These are phyloP conservation scores for Sylvietta virens DNA, from an alignment of 2,113 vertebrate species.

Conservation along the genomic window DNA sequence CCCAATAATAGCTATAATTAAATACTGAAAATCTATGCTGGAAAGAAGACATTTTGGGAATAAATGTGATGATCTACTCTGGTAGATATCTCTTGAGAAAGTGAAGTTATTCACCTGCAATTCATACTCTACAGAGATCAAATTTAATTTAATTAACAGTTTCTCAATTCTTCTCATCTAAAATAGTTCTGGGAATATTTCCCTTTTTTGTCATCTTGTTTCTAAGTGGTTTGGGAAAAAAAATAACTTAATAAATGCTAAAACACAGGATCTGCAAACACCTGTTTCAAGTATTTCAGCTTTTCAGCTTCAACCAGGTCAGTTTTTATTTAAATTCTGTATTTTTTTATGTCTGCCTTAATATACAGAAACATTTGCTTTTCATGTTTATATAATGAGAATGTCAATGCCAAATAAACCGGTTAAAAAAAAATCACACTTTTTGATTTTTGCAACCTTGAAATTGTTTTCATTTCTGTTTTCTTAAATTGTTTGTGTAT, in stretches of 20 bases:
- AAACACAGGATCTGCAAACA: background rate
- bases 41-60: background rate
- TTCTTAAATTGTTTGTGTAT: background rate
- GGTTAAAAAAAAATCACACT: background rate
- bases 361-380: background rate
- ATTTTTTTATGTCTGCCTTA: background rate
- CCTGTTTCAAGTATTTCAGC: background rate
- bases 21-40: background rate
- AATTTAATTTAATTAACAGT: background rate
- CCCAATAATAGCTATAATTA: background rate
- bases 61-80: background rate
- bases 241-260: background rate
- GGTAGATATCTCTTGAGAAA: background rate
- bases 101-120: background rate
- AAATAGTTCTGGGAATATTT: background rate
- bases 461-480: background rate
- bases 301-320: constrained; percentile 7
- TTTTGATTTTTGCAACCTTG: constrained; percentile 3
- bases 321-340: background rate
- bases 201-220: background rate
- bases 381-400: constrained; percentile 18
- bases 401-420: background rate
- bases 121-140: background rate
- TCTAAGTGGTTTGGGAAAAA: background rate
- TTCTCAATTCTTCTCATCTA: background rate